Conservation (phyloP, 2,797 vertebrate genomes). For the Telmatherina bonti region DNA sequence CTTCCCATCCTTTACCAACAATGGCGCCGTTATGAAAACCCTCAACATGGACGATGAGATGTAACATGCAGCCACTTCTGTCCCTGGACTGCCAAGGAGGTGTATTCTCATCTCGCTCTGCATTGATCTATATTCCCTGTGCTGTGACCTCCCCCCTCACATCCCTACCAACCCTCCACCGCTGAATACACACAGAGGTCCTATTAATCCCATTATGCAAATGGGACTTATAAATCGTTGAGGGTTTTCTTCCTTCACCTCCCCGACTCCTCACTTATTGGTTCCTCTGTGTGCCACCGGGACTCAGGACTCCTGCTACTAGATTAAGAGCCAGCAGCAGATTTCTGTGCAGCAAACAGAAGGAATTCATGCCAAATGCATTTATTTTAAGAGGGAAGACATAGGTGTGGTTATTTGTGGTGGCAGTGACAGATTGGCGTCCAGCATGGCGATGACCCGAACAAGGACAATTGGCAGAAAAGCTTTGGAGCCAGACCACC, state of each 20-base stretch:
- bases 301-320: conserved; percentile 47
- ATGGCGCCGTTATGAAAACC: conserved; percentile 55
- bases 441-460: conserved; percentile 62
- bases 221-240: conserved; percentile 73
- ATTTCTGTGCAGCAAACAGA: conserved; percentile 18
- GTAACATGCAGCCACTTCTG: conserved; percentile 27
- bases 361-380: conserved; percentile 51
- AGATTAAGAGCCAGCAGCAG: conserved; percentile 62
- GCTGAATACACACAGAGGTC: conserved; percentile 74
- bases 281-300: conserved; percentile 60
- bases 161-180: conserved; percentile 20
- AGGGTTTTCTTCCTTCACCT: conserved; percentile 24
- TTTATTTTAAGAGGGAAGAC: conserved; percentile 4
- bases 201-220: conserved; percentile 85
- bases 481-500: conserved; percentile 34
- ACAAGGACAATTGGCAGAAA: conserved; percentile 64
- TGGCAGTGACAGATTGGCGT: conserved; percentile 71
- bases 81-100: conserved; percentile 68
- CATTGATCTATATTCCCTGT: conserved; percentile 57
- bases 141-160: conserved; percentile 15
- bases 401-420: not conserved
- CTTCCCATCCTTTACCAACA: not conserved
- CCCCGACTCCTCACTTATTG: conserved; percentile 52
- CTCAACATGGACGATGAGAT: conserved; percentile 3
- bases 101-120: conserved; percentile 61